Evolutionary conservation across 2,797 vertebrate species (phyloP), one percentile per base, ranked within the genome.

Genomic region (Oceanodroma leucorhoa): DNA sequence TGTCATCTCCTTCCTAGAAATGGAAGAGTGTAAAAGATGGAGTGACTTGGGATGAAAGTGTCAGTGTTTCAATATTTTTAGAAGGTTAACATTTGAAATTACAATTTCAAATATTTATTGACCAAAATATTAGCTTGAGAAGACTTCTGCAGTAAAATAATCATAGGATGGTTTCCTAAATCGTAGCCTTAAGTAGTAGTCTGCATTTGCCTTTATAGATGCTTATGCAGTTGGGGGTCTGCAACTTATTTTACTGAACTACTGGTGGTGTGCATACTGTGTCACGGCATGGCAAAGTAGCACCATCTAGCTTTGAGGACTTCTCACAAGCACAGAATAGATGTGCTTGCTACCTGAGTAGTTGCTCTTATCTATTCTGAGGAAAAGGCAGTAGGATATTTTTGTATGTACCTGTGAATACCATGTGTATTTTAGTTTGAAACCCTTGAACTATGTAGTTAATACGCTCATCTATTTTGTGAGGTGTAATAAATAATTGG

Each of bases 211-310:
- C 32, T 60, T 40, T 32, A 78, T 53, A 64, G 17, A 8, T 66
- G n/a, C 29, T 82, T 48, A 21, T 20, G 22, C 14, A 53, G 8
- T 48, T 84, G 41, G 62, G 29, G 13, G 16, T 41, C 46, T 78
- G 46, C 40, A 72, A 0, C 3, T 79, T 53, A 27, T 13, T 79
- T 75, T 62, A 16, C 19, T 43, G 18, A 67, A 14, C 14, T 60
- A 5, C 12, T 15, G n/a, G 3, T 36, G 30, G 5, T 20, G 5
- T 54, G 14, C 16, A 7, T 30, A 7, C 13, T 78, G 0, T 62
- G 46, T 53, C 14, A 32, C 4, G 2, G 6, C 27, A 26, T 2
- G 24, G 48, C 40, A 29, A 38, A 78, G 55, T 5, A 54, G 55
- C 55, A 75, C 24, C 51, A 29, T 43, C 15, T n/a, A 13, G 6